Evolutionary conservation across 1,140 invertebrate species (phyloP).

Genomic region (Meloidogyne floridensis): DNA sequence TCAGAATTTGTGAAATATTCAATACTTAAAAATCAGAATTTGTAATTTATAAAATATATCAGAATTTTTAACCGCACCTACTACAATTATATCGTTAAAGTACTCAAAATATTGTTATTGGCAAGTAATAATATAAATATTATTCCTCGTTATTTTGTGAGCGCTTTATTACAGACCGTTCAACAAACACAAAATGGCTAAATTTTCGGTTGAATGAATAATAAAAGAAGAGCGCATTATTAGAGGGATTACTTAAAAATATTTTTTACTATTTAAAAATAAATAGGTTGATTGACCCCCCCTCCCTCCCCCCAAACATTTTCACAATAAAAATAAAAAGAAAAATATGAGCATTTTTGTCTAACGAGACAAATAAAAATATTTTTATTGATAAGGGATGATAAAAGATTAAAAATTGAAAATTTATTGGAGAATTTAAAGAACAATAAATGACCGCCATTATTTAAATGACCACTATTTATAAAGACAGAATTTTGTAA

Average conservation of each 20-base stretch:
- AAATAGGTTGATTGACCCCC: not conserved
- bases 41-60: not conserved
- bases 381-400: not conserved
- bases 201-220: constrained; percentile 9
- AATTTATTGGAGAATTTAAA: too few relatives aligned
- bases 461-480: too few relatives aligned
- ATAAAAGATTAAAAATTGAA: not conserved
- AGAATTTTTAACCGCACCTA: not conserved
- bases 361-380: not conserved
- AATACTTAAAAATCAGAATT: not conserved
- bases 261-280: not conserved
- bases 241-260: not conserved
- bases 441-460: too few relatives aligned
- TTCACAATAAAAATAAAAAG: not conserved
- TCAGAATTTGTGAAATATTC: too few relatives aligned
- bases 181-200: constrained; percentile 9
- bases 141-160: not conserved
- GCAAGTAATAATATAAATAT: not conserved
- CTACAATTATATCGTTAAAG: not conserved
- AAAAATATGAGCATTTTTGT: not conserved
- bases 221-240: not conserved
- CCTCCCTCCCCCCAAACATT: not conserved
- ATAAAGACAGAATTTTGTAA: too few relatives aligned
- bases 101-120: not conserved
- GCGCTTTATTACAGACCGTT: constrained; percentile 1